Evolutionary conservation across 2,888 invertebrate genomes (phyloP).

Genomic region (Torymus auratus): DNA sequence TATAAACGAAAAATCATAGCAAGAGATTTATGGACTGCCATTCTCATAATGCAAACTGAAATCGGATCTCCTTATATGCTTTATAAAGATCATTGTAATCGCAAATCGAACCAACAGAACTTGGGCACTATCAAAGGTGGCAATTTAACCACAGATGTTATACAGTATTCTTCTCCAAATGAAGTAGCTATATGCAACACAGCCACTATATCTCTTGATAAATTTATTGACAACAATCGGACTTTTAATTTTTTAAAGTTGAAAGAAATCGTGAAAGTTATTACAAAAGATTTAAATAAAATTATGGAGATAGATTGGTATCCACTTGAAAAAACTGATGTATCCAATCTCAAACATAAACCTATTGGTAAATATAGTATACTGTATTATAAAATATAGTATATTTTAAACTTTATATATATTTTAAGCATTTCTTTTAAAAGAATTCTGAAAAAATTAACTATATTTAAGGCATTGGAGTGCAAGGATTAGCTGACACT

Average conservation of each 20-base stretch:
- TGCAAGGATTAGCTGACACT: conserved; percentile 98
- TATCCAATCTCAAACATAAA: conserved; percentile 91
- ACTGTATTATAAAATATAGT: neutral
- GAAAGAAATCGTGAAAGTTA: conserved; percentile 90
- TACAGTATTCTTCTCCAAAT: conserved; percentile 94
- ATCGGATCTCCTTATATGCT: conserved; percentile 99
- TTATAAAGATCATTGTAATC: conserved; percentile 96
- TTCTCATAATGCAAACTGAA: conserved; percentile 96
- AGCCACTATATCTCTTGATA: conserved; percentile 97
- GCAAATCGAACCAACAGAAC: conserved; percentile 98
- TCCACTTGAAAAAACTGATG: conserved; percentile 91
- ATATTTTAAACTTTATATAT: too few relatives aligned
- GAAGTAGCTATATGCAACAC: conserved; percentile 99
- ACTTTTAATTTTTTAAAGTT: conserved; percentile 93
- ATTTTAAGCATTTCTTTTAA: too few relatives aligned
- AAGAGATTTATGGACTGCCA: conserved; percentile 94
- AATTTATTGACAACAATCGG: conserved; percentile 89
- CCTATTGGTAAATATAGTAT: conserved; percentile 81
- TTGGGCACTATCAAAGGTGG: conserved; percentile 98
- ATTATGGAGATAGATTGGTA: conserved; percentile 98
- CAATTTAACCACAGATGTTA: conserved; percentile 98
- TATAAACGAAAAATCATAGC: conserved; percentile 86
- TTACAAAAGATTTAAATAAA: conserved; percentile 95
- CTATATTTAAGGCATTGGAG: conserved; percentile 84
- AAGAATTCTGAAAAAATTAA: too few relatives aligned